Evolutionary conservation across 2,113 vertebrate genomes (phyloP).

Genomic region (Heterocephalus glaber): DNA sequence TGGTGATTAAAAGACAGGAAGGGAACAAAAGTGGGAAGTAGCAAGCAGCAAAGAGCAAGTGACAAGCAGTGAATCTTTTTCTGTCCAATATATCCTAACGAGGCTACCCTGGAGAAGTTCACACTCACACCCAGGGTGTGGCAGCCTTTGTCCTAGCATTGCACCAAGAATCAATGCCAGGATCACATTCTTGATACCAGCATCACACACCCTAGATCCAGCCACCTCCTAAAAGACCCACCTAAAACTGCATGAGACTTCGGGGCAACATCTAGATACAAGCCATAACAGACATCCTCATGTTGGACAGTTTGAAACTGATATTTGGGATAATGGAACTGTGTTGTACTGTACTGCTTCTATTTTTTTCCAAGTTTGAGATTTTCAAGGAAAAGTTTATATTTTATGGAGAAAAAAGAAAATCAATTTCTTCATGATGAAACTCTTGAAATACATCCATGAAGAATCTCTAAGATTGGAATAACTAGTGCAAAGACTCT

Average conservation of each 20-base stretch:
- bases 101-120: no score
- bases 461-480: constrained; percentile 6
- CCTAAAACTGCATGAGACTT: not conserved
- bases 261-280: not conserved
- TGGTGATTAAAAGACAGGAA: no score
- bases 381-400: not conserved
- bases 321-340: not conserved
- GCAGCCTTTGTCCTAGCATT: no score
- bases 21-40: not conserved
- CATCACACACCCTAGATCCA: no score
- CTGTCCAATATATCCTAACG: not conserved
- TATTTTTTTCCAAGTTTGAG: not conserved
- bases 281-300: no score
- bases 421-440: not conserved
- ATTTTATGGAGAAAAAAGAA: constrained; percentile 1
- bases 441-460: no score
- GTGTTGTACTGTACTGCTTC: not conserved
- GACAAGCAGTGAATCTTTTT: not conserved
- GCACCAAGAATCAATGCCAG: no score
- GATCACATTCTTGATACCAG: no score
- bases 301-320: not conserved
- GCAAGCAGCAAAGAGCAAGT: not conserved
- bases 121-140: no score
- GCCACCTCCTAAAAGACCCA: not conserved
- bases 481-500: not conserved